Percentiles rank a stretch among this genome's conserved stretches.
These are phyloP conservation scores for Plectrocnemia conspersa DNA, from an alignment of 1,140 invertebrate genomes.

Conservation along the genomic window DNA sequence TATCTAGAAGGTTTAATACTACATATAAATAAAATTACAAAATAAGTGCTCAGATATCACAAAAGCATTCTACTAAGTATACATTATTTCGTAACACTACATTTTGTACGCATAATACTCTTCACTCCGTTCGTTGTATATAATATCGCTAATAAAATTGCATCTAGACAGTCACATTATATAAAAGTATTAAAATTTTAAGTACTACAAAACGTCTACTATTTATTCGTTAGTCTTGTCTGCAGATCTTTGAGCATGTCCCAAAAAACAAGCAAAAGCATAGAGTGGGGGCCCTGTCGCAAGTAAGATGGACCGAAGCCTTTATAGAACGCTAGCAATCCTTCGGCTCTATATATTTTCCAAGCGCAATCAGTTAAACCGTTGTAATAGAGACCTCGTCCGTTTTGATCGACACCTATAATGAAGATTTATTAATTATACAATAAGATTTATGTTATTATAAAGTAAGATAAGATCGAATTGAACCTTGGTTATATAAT, in stretches of 20 bases:
- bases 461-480: slow-evolving; percentile 2
- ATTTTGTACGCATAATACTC: too few relatives aligned
- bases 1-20: too few relatives aligned
- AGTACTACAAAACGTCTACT: neutral
- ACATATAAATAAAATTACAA: too few relatives aligned
- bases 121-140: too few relatives aligned
- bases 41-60: too few relatives aligned
- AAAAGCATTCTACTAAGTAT: too few relatives aligned
- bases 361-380: slow-evolving; percentile 70
- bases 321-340: slow-evolving; percentile 80
- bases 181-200: neutral
- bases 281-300: slow-evolving; percentile 81
- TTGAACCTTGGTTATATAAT: slow-evolving; percentile 80
- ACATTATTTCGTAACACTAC: too few relatives aligned
- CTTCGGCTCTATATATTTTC: slow-evolving; percentile 76
- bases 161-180: neutral
- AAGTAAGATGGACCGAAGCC: slow-evolving; percentile 81
- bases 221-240: slow-evolving; percentile 35
- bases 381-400: slow-evolving; percentile 67
- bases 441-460: neutral
- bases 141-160: too few relatives aligned
- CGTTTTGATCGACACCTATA: slow-evolving; percentile 54
- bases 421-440: slow-evolving; percentile 15
- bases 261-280: slow-evolving; percentile 82
- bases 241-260: slow-evolving; percentile 64